A percentile compares a stretch with the other conserved stretches of the same genome.
Conservation (phyloP, 2,888 invertebrate species). For the Didymodactylos carnosus region DNA sequence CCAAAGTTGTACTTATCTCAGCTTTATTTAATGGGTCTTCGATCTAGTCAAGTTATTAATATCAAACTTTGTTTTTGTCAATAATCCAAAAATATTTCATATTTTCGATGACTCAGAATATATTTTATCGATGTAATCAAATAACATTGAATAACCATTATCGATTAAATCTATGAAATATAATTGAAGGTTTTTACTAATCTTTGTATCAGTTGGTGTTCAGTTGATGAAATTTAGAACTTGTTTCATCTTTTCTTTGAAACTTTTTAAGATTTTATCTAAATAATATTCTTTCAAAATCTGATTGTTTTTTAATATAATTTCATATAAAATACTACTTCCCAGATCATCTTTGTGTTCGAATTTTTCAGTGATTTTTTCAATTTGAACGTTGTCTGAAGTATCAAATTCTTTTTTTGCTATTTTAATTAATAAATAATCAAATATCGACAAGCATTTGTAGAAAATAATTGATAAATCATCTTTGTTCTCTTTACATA, state of each 20-base stretch:
- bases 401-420: neutral
- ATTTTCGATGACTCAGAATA: neutral
- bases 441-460: neutral
- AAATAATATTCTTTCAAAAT: neutral
- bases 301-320: neutral
- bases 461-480: neutral
- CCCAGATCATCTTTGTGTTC: too few species aligned
- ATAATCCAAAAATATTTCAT: neutral
- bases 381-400: neutral
- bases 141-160: neutral
- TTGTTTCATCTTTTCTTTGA: neutral
- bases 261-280: neutral
- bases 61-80: neutral
- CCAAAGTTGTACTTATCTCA: neutral
- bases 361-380: too few species aligned
- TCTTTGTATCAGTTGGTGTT: too few species aligned
- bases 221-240: too few species aligned
- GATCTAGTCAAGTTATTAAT: neutral
- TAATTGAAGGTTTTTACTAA: neutral
- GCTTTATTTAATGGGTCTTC: neutral
- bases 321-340: neutral
- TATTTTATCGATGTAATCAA: neutral
- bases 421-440: neutral
- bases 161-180: neutral
- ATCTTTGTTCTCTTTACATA: neutral